Conservation (phyloP, 2,113 vertebrate genomes). For the Myiopsitta monachus region DNA sequence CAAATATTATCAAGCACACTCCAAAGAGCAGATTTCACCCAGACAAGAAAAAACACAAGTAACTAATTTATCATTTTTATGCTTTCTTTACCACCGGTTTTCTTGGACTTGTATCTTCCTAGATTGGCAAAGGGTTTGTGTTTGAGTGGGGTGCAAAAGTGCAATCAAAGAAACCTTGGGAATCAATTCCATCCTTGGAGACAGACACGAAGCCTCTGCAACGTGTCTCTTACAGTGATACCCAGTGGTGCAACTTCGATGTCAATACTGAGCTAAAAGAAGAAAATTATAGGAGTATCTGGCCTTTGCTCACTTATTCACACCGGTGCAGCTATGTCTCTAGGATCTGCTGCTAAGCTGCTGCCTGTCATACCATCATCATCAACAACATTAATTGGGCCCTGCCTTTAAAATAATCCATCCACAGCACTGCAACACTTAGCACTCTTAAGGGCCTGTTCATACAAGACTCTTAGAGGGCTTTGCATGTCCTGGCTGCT, state of each 20-base stretch:
- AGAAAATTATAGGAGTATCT: neutral
- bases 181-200: neutral
- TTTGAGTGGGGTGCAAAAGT: neutral
- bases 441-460: slow-evolving; percentile 3
- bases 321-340: neutral
- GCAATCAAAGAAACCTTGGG: neutral
- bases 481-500: neutral
- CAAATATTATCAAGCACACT: slow-evolving; percentile 11
- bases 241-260: fast-evolving
- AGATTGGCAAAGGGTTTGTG: neutral
- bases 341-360: neutral
- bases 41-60: neutral
- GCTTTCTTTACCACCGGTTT: neutral
- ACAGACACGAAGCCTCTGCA: neutral
- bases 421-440: neutral
- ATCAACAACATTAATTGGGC: neutral
- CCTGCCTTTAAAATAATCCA: slow-evolving; percentile 51
- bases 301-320: neutral
- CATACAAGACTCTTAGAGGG: slow-evolving; percentile 26
- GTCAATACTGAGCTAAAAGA: neutral
- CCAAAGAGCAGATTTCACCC: neutral
- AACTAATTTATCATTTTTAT: neutral
- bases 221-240: fast-evolving
- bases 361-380: slow-evolving; percentile 11
- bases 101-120: neutral